These are phyloP conservation scores for Pachyrhynchus sulphureomaculatus DNA, from an alignment of 1,140 invertebrate genomes.

Conservation along the genomic window DNA sequence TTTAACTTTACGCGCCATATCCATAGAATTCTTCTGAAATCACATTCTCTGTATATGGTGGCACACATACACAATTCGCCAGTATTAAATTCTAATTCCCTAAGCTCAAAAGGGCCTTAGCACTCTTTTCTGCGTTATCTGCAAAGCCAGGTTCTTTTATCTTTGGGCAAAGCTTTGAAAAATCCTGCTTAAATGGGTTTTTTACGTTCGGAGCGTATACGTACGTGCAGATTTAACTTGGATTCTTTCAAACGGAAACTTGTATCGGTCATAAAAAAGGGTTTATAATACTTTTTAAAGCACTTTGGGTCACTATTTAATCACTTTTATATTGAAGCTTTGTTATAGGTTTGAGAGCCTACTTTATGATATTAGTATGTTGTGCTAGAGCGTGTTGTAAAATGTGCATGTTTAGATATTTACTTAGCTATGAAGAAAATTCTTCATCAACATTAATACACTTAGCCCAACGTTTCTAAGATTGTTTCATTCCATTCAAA, in stretches of 20 bases:
- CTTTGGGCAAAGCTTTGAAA: slow-evolving; percentile 10
- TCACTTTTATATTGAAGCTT: too few species aligned
- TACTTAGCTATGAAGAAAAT: too few species aligned
- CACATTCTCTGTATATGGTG: not conserved
- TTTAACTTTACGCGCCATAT: too few species aligned
- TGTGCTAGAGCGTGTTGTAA: too few species aligned
- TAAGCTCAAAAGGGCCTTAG: slow-evolving; percentile 5
- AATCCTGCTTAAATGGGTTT: slow-evolving; percentile 15
- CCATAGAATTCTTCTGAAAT: not conserved
- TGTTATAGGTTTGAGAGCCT: too few species aligned
- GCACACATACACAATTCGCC: not conserved
- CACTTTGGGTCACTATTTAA: too few species aligned
- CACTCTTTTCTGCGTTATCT: slow-evolving; percentile 11
- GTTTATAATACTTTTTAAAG: not conserved
- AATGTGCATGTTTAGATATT: too few species aligned
- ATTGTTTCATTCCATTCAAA: too few species aligned
- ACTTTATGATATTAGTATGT: too few species aligned
- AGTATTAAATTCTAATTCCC: slow-evolving; percentile 15
- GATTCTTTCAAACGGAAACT: slow-evolving; percentile 1
- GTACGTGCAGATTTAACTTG: not conserved
- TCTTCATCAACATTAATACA: too few species aligned
- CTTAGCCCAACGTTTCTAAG: too few species aligned
- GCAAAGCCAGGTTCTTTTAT: slow-evolving; percentile 16
- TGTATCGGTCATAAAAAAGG: not conserved
- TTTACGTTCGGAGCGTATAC: not conserved